Evolutionary conservation across 2,888 invertebrate genomes (phyloP), one percentile per base, ranked within the genome.

Genomic region (Leptopterna dolabrata): DNA sequence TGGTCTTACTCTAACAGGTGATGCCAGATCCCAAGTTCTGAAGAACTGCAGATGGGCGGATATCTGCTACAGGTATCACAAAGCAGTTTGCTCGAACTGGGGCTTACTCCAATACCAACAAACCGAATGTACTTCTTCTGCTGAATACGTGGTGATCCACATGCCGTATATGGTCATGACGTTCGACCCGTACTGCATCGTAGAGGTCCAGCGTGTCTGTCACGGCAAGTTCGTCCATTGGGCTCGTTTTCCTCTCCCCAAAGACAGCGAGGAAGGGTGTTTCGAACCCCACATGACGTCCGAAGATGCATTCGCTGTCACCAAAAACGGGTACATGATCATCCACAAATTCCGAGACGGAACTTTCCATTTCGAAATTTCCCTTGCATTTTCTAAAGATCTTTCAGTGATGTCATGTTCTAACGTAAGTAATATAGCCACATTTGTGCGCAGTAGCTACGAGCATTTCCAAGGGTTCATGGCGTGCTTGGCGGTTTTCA

Each of bases 151-250:
- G 0, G 30, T 55, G 14, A 27, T 81, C 16, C 29, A 29, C 30
- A 19, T 81, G 27, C 81, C 81, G 0, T 81, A 30, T 29, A 81
- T 55, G 81, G 24, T 81, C 30, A 55, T 13, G 16, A 81, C 81
- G 14, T 81, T 81, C 30, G 81, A 81, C 13, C 81, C 81, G 0
- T 81, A 81, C 55, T 13, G 55, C 16, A 55, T 81, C 19, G 55
- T 81, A 27, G 43, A 81, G 9, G 36, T 81, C 11, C 30, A n/a
- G 14, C 51, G 29, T 24, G n/a, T 81, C 0, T 27, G 3, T 29
- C 7, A 81, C 11, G 81, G 51, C 14, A 24, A 51, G 14, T 81
- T 81, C 81, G 30, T 36, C 0, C 55, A n/a, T 2, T 51, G 29
- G 55, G 27, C 30, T 7, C 30, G 36, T 6, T 19, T 81, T n/a